phyloP scores from a whole-genome alignment of 2,113 vertebrate species.

The Potamarius usumacintae region DNA sequence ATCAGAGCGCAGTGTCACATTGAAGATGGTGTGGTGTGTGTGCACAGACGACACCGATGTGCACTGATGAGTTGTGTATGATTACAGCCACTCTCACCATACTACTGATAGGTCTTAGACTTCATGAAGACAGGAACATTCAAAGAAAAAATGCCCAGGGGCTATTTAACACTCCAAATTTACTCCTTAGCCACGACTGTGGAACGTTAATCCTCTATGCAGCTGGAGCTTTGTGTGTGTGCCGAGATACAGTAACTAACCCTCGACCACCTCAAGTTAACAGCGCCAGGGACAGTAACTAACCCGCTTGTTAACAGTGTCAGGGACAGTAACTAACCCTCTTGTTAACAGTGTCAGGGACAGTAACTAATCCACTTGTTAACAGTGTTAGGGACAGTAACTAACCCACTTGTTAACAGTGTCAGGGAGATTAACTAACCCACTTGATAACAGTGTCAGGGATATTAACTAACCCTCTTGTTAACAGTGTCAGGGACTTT shows the following conservation, averaged over 20 bases:
- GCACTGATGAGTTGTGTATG: constrained; percentile 15
- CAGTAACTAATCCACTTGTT: too few relatives aligned
- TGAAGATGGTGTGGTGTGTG: background rate
- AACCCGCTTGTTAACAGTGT: too few relatives aligned
- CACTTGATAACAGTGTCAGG: too few relatives aligned
- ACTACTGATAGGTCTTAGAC: constrained; percentile 5
- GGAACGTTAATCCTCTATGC: background rate
- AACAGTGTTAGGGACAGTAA: too few relatives aligned
- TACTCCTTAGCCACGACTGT: background rate
- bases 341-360: too few relatives aligned
- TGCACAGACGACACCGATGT: background rate
- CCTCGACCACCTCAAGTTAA: background rate
- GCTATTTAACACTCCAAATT: background rate
- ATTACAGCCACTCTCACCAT: background rate
- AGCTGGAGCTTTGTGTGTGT: background rate
- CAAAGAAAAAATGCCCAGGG: background rate
- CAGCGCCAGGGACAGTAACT: too few relatives aligned
- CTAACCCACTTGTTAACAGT: too few relatives aligned
- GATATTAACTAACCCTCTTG: too few relatives aligned
- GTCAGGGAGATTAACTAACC: too few relatives aligned
- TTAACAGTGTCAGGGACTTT: too few relatives aligned
- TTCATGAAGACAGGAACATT: background rate
- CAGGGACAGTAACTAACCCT: too few relatives aligned
- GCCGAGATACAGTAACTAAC: background rate
- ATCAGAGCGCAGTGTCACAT: too few relatives aligned